These are phyloP conservation scores for Nipponacmea schrenckii DNA, from an alignment of 2,888 invertebrate species.

Conservation along the genomic window DNA sequence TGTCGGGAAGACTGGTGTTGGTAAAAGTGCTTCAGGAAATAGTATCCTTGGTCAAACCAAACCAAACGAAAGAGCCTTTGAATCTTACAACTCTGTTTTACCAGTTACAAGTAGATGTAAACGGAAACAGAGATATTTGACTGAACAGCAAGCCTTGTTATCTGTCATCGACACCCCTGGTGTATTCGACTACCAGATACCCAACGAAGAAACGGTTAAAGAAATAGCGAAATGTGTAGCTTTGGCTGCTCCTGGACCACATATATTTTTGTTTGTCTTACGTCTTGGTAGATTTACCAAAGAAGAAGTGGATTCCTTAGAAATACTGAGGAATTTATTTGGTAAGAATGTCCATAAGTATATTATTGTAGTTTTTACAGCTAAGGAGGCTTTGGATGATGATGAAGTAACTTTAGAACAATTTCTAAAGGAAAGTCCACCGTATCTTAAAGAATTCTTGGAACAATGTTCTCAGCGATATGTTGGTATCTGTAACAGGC, in stretches of 20 bases:
- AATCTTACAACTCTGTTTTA: neutral
- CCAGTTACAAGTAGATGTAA: slow-evolving; percentile 10
- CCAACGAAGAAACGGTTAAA: slow-evolving; percentile 4
- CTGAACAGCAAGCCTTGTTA: neutral
- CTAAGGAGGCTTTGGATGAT: slow-evolving; percentile 3
- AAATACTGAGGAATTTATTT: slow-evolving; percentile 10
- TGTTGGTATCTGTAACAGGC: slow-evolving; percentile 4
- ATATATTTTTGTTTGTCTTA: slow-evolving; percentile 15
- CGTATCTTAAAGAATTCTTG: neutral
- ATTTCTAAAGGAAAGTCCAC: neutral
- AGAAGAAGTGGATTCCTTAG: slow-evolving; percentile 12
- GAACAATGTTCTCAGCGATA: neutral
- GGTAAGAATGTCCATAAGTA: neutral
- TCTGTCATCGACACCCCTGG: slow-evolving; percentile 12
- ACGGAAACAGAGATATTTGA: neutral
- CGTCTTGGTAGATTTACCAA: slow-evolving; percentile 12
- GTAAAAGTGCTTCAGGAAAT: slow-evolving; percentile 14
- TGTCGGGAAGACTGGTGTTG: slow-evolving; percentile 9
- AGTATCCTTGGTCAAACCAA: neutral
- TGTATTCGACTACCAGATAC: slow-evolving; percentile 7
- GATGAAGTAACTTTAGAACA: slow-evolving; percentile 3
- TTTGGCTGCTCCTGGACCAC: slow-evolving; percentile 16
- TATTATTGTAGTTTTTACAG: slow-evolving; percentile 12
- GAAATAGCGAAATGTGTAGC: slow-evolving; percentile 17
- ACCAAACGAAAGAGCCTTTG: neutral